Percentiles rank a stretch among this genome's conserved stretches.
Conservation (phyloP, 2,888 invertebrate genomes). For the Gerris lacustris region DNA sequence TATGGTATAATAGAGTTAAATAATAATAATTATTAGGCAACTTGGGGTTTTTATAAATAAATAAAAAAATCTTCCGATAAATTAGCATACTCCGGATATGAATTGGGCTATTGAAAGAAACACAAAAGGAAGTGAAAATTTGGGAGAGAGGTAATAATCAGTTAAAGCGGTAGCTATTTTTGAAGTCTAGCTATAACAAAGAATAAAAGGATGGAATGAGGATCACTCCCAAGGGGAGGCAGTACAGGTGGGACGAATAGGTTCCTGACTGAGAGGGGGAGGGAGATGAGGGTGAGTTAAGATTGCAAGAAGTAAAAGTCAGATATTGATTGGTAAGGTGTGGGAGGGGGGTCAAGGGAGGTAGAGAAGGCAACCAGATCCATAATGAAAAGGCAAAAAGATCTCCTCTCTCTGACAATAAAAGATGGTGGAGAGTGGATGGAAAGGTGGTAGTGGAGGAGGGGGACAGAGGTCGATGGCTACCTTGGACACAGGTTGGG, state of each 20-base stretch:
- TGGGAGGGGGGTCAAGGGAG: no score
- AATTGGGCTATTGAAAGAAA: no score
- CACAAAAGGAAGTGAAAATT: no score
- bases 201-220: not conserved
- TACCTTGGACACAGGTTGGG: not conserved
- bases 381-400: constrained; percentile 3
- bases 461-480: not conserved
- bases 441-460: not conserved
- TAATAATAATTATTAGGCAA: no score
- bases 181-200: not conserved
- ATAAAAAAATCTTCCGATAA: no score
- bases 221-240: not conserved
- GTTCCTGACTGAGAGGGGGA: not conserved
- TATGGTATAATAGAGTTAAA: no score
- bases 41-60: no score
- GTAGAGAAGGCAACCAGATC: not conserved
- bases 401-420: not conserved
- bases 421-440: not conserved
- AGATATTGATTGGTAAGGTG: not conserved
- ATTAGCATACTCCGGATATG: no score
- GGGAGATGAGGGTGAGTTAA: not conserved
- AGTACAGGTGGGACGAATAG: not conserved
- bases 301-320: constrained; percentile 1
- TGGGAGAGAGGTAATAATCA: no score
- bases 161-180: no score